Evolutionary conservation across 2,888 invertebrate genomes (phyloP), one percentile per base, ranked within the genome.

Genomic region (Pseudoips prasinana): DNA sequence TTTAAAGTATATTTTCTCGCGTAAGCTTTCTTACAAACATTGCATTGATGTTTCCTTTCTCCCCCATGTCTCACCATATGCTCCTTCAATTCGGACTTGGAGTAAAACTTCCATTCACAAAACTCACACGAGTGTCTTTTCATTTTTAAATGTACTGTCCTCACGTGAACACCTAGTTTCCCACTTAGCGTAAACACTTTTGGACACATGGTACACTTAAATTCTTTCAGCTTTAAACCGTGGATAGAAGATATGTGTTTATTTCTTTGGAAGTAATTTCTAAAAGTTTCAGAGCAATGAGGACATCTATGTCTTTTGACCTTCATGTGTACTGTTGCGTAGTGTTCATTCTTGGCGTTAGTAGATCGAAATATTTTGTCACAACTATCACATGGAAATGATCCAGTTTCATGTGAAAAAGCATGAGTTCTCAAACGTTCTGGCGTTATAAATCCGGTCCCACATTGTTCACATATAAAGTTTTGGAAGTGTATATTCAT

Each of bases 61-160:
- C 90, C 90, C 0, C 81, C 82, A 22, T 91, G 90, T 5, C 83
- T 76, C 0, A 90, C 50, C 87, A 90, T 90, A 24, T 91, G 91
- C 7, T 87, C 84, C 20, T 87, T 89, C n/a, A 91, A 64, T 32
- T 90, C 90, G 0, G 87, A 86, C 14, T 84, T 88, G 0, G 90
- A 88, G 44, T 89, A 90, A 50, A 90, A 90, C 32, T 85, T 83
- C 75, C 90, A 90, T 6, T 90, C 90, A 25, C 90, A 91, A 0
- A 87, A 62, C 7, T 81, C 73, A 32, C 90, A 91, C 0, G 80
- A 61, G 23, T 82, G 81, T 2, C 88, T 46, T 37, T 86, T 88
- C 29, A 78, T 47, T 37, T 87, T 89, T 8, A 90, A 69, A 59
- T 90, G 90, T 0, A 89, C 78, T 0, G 78, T 72, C 4, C 70